These are phyloP conservation scores for Loxodonta africana DNA, from an alignment of 2,113 vertebrate species.

Conservation along the genomic window DNA sequence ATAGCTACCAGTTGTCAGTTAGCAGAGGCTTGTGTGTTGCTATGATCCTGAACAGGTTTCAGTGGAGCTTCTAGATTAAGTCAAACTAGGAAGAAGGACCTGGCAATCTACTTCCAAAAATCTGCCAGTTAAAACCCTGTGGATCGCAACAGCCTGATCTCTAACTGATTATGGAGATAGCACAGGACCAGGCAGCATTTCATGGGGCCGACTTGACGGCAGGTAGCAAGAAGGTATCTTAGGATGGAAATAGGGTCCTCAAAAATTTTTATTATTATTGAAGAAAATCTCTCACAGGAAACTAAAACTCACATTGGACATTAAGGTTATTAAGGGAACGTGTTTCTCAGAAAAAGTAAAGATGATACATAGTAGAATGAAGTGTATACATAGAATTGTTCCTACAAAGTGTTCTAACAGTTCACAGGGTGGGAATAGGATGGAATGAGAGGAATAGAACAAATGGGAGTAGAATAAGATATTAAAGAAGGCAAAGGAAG, in stretches of 20 bases:
- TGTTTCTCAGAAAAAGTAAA: background rate
- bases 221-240: background rate
- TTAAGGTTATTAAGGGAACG: background rate
- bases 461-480: background rate
- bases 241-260: background rate
- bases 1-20: background rate
- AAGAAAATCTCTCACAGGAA: background rate
- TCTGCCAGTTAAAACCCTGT: background rate
- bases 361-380: background rate
- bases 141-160: background rate
- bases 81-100: background rate
- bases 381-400: background rate
- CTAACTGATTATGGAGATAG: no score
- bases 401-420: background rate
- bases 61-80: background rate
- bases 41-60: background rate
- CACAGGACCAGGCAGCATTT: no score
- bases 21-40: background rate
- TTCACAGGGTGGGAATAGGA: background rate
- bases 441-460: background rate
- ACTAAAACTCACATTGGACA: background rate
- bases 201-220: no score
- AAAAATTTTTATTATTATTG: background rate
- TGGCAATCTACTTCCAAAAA: no score
- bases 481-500: background rate